Evolutionary conservation across 2,113 vertebrate species (phyloP).

Genomic region (Mustela nigripes): DNA sequence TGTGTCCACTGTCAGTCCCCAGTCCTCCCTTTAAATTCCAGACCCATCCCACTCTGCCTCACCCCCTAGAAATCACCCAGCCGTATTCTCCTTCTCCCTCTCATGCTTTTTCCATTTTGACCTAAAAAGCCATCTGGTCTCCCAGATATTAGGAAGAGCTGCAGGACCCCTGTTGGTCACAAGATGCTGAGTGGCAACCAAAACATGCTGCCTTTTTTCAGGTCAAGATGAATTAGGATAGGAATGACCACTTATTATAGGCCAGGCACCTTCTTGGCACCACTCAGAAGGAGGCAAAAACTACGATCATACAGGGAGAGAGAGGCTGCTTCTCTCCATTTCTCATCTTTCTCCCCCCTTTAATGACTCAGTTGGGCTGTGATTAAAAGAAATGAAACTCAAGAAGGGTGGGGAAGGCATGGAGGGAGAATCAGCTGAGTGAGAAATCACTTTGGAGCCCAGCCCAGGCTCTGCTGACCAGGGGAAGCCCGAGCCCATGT

Average conservation of each 20-base stretch:
- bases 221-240: constrained; percentile 71
- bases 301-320: neutral
- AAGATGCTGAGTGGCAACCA: neutral
- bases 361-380: neutral
- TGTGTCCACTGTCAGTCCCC: neutral
- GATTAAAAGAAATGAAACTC: neutral
- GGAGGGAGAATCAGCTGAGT: neutral
- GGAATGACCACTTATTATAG: constrained; percentile 66
- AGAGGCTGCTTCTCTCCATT: neutral
- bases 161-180: neutral
- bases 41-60: rapidly evolving
- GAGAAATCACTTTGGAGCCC: constrained; percentile 2
- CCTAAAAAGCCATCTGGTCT: constrained; percentile 50
- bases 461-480: neutral
- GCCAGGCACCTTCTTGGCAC: rapidly evolving
- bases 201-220: constrained; percentile 57
- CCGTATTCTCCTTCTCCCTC: rapidly evolving
- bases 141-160: constrained; percentile 54
- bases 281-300: neutral
- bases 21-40: neutral
- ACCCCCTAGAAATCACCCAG: neutral
- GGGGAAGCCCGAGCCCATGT: rapidly evolving
- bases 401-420: neutral
- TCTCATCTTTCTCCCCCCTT: neutral
- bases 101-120: constrained; percentile 2